Conservation (phyloP, 2,797 vertebrate species). For the Cynodonichthys magdalenae region DNA sequence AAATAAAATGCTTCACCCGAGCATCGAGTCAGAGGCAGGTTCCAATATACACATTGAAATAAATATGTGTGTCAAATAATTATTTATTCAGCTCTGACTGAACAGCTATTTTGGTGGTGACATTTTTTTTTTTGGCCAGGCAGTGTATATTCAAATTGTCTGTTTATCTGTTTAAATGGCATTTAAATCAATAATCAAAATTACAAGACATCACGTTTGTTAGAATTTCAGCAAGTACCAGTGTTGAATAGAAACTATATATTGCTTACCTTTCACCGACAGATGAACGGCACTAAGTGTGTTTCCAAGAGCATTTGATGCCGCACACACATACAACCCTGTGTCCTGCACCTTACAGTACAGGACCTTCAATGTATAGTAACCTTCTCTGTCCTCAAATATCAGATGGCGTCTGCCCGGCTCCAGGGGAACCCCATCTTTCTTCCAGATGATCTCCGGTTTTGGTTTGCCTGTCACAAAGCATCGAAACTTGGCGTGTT, state of each 20-base stretch:
- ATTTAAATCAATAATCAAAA: no score
- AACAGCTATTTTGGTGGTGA: no score
- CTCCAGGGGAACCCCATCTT: constrained; percentile 84
- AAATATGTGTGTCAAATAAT: no score
- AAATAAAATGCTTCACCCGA: no score
- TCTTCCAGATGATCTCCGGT: constrained; percentile 95
- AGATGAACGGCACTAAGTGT: constrained; percentile 93
- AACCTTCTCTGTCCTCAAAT: constrained; percentile 95
- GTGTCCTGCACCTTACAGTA: constrained; percentile 92
- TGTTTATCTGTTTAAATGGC: no score
- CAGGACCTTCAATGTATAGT: constrained; percentile 95
- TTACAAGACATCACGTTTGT: no score
- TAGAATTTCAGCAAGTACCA: no score
- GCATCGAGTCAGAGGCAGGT: no score
- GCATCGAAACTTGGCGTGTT: constrained; percentile 97
- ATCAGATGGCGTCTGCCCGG: constrained; percentile 88
- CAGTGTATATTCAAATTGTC: no score
- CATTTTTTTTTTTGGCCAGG: no score
- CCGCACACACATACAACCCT: constrained; percentile 92
- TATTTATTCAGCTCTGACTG: no score
- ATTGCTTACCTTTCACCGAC: constrained; percentile 89
- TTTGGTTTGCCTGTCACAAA: constrained; percentile 95
- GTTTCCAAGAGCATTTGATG: constrained; percentile 92
- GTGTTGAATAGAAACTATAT: neutral
- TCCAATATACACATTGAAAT: no score